Base-by-base conservation (phyloP, 2,797 vertebrate species). In the Ispidina picta region DNA sequence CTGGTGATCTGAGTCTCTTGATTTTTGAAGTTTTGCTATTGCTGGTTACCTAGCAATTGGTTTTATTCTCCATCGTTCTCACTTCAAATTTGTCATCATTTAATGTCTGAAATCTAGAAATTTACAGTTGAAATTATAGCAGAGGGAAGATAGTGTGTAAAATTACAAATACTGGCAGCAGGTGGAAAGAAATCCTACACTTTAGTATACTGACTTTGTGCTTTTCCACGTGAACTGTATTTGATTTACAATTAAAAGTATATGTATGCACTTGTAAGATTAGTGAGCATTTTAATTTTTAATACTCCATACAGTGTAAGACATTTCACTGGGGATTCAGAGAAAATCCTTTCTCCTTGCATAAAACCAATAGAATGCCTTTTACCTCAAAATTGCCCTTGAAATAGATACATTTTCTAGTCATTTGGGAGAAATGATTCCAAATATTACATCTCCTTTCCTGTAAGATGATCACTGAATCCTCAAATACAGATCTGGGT, bases 281-380 rank as follows among this genome's bases (percentile, higher is more conserved):
- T 70, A 92, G 60, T 33, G 68, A 79, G n/a, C 15, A 56, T 94
- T 92, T 92, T 73, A 64, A 59, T 91, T 86, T 95, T 83, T 83
- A 92, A 88, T 94, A n/a, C 23, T 44, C 4, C 9, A 0, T 48
- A 18, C 15, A 13, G 31, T 60, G 11, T 76, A 70, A 88, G 86
- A 60, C 74, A 52, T 31, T 76, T 93, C 69, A 26, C 43, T 44
- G 17, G 39, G 60, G 77, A 87, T 70, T 88, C 55, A 23, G 54
- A 84, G 41, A 65, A 92, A 94, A 92, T 90, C 88, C 55, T 51
- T 82, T 77, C 68, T 70, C 51, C 31, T 73, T 78, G 52, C 72
- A 73, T 78, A 73, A 92, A 92, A 78, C 28, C 33, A 35, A 65
- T 28, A 66, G 76, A 49, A 82, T 78, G 52, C 73, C 59, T 88